Conservation (phyloP, 2,797 vertebrate genomes). For the Margarornis squamiger region DNA sequence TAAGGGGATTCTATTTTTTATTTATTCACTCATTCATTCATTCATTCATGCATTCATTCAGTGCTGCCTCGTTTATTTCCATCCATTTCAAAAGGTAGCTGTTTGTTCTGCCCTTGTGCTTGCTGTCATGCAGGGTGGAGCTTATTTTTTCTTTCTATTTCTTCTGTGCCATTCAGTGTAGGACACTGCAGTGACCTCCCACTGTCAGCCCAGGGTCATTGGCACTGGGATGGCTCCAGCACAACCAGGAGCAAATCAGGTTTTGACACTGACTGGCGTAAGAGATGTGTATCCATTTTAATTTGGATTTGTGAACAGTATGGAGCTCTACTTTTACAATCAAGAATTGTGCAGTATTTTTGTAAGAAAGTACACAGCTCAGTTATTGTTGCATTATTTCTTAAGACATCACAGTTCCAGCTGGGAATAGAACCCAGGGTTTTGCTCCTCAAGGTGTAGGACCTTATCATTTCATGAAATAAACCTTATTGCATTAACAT, state of each 20-base stretch:
- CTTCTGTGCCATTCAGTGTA: neutral
- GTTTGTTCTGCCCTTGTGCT: neutral
- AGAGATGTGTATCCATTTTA: neutral
- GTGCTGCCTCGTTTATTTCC: neutral
- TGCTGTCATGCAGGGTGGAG: neutral
- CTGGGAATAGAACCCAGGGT: neutral
- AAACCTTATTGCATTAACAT: neutral
- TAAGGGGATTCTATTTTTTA: constrained; percentile 65
- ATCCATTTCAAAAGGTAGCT: neutral
- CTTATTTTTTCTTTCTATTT: neutral
- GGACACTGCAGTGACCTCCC: neutral
- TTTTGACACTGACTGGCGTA: neutral
- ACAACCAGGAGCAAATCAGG: neutral
- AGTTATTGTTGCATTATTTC: neutral
- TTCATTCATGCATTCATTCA: neutral
- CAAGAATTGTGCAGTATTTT: neutral
- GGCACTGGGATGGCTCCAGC: neutral
- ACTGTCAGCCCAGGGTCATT: neutral
- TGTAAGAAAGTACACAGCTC: neutral
- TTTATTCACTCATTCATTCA: neutral
- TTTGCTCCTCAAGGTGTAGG: neutral
- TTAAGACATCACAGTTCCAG: neutral
- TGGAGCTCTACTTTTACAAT: neutral
- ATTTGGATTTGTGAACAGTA: neutral
- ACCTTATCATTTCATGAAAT: neutral